Evolutionary conservation across 2,888 invertebrate species (phyloP).

Genomic region (Archips crataeganus): DNA sequence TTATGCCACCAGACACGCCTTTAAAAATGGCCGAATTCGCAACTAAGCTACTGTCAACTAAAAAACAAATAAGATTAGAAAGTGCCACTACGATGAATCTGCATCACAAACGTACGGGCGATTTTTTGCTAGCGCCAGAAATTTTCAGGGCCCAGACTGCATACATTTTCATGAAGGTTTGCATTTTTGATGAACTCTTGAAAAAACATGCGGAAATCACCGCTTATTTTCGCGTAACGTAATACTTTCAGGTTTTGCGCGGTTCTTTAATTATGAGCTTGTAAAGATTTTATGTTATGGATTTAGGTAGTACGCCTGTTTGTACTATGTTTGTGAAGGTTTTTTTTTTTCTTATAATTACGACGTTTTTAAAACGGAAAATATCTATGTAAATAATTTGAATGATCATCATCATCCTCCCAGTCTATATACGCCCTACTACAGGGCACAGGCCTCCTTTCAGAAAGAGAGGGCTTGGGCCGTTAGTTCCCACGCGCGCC

Average conservation of each 20-base stretch:
- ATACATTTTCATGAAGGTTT: constrained; percentile 81
- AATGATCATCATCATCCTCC: too few species aligned
- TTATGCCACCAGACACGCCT: too few species aligned
- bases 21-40: constrained; percentile 11
- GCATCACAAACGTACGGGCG: constrained; percentile 66
- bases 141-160: constrained; percentile 59
- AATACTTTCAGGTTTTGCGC: background rate
- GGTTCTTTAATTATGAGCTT: background rate
- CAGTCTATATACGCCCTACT: too few species aligned
- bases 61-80: constrained; percentile 35
- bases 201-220: constrained; percentile 58
- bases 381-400: too few species aligned
- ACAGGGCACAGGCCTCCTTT: too few species aligned
- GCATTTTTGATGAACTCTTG: constrained; percentile 77
- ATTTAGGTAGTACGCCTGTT: background rate
- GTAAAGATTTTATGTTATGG: background rate
- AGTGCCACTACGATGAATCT: constrained; percentile 50
- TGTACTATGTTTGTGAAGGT: too few species aligned
- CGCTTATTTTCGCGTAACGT: constrained; percentile 46
- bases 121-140: constrained; percentile 63
- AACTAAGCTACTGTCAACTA: constrained; percentile 11
- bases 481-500: too few species aligned
- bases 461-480: too few species aligned
- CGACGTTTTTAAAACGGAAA: too few species aligned
- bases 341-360: too few species aligned